A percentile compares a stretch with the other conserved stretches of the same genome.
phyloP scores from a whole-genome alignment of 2,888 invertebrate species.

The Myopa tessellatipennis region DNA sequence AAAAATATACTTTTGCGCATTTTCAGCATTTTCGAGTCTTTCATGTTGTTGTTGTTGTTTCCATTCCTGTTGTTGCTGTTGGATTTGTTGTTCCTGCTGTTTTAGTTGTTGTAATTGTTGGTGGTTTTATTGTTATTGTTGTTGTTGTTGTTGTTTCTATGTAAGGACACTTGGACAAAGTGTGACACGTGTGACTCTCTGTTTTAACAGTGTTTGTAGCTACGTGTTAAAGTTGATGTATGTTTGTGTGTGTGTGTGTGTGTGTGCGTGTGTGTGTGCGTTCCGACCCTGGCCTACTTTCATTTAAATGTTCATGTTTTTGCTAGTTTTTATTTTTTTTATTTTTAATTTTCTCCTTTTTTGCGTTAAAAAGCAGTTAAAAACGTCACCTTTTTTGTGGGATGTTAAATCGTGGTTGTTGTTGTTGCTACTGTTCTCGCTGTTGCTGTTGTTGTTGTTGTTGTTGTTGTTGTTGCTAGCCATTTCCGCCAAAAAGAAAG shows the following conservation, averaged over 20 bases:
- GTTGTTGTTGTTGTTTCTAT: conserved; percentile 28
- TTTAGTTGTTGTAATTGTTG: conserved; percentile 25
- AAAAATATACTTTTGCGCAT: too few species aligned
- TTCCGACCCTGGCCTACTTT: conserved; percentile 44
- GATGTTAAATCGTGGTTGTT: background rate
- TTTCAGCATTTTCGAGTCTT: too few species aligned
- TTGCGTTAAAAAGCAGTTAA: background rate
- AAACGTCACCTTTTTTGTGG: background rate
- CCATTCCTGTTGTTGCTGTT: conserved; percentile 3
- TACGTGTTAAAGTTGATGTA: background rate
- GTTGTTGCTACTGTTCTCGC: background rate
- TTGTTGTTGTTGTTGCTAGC: background rate
- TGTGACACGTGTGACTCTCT: too few species aligned
- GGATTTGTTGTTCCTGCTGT: conserved; percentile 13
- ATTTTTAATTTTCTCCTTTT: too few species aligned
- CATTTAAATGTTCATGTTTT: background rate
- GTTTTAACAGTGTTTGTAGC: background rate
- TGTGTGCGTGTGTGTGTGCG: conserved; percentile 11
- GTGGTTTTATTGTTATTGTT: conserved; percentile 23
- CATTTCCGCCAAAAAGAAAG: too few species aligned
- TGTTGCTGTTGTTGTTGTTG: background rate
- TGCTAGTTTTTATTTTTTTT: too few species aligned
- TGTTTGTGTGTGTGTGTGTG: background rate
- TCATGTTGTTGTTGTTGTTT: too few species aligned
- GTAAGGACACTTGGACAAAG: background rate